phyloP scores from a whole-genome alignment of 2,888 invertebrate species.

The Ctena decussata region DNA sequence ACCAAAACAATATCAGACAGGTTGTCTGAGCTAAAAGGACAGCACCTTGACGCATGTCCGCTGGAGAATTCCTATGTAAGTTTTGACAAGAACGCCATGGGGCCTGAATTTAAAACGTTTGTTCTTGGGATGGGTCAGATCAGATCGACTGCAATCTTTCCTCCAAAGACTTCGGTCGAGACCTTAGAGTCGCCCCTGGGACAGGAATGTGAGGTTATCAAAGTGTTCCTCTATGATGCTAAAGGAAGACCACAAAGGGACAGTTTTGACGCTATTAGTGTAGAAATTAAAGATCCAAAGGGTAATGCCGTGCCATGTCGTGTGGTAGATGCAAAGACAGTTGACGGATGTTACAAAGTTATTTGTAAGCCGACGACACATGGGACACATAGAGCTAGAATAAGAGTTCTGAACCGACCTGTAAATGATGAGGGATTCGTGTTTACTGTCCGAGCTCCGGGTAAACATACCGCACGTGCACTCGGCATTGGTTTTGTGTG shows the following conservation, averaged over 20 bases:
- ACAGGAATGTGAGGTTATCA: constrained; percentile 67
- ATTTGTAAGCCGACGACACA: constrained; percentile 62
- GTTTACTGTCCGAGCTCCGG: constrained; percentile 67
- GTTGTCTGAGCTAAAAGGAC: constrained; percentile 55
- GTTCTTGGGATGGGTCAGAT: constrained; percentile 69
- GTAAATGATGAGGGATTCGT: constrained; percentile 69
- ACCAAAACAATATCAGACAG: constrained; percentile 63
- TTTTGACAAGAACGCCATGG: constrained; percentile 67
- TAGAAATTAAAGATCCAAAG: constrained; percentile 66
- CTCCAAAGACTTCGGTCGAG: constrained; percentile 70
- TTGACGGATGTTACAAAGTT: constrained; percentile 70
- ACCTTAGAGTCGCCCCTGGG: constrained; percentile 68
- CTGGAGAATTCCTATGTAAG: constrained; percentile 69
- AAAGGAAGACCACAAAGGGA: constrained; percentile 69
- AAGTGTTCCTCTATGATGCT: constrained; percentile 68
- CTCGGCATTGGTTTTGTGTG: not conserved
- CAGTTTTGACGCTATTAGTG: constrained; percentile 66
- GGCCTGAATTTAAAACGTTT: constrained; percentile 64
- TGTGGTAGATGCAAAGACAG: constrained; percentile 67
- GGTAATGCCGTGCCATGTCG: constrained; percentile 58
- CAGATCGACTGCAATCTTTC: constrained; percentile 69
- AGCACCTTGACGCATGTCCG: constrained; percentile 65
- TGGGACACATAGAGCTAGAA: constrained; percentile 62
- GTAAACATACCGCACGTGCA: constrained; percentile 32
- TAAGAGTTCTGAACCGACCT: constrained; percentile 61